Conservation (phyloP, 2,888 invertebrate species). For the Pheosia tremula region DNA sequence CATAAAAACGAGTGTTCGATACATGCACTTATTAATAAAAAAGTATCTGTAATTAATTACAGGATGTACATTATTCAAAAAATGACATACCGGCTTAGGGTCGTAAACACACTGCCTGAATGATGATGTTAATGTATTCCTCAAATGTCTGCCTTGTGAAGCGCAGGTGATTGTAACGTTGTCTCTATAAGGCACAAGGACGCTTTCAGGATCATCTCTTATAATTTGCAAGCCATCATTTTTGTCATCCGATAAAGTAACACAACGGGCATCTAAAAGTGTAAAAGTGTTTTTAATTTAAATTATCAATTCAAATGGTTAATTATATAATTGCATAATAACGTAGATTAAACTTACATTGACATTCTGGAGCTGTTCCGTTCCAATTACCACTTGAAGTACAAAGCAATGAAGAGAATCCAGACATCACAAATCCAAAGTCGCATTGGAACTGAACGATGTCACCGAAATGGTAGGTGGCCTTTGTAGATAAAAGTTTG, state of each 20-base stretch:
- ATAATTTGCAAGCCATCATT: constrained; percentile 92
- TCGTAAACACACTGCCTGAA: constrained; percentile 98
- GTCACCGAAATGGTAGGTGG: constrained; percentile 94
- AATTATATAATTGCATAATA: not conserved
- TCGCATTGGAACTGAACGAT: constrained; percentile 96
- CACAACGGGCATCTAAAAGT: constrained; percentile 93
- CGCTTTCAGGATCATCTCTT: constrained; percentile 92
- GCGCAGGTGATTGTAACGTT: constrained; percentile 95
- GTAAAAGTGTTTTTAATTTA: not conserved
- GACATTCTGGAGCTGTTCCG: constrained; percentile 96
- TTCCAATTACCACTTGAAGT: constrained; percentile 97
- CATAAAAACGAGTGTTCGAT: too few species aligned
- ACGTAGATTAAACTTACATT: constrained; percentile 87
- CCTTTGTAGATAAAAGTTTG: constrained; percentile 91
- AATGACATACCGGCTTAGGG: constrained; percentile 88
- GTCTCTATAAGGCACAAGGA: constrained; percentile 94
- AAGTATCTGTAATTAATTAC: not conserved
- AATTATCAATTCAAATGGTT: not conserved
- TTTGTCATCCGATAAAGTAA: constrained; percentile 94
- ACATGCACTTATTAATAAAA: too few species aligned
- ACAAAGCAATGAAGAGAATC: constrained; percentile 93
- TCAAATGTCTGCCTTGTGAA: constrained; percentile 89
- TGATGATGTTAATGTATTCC: constrained; percentile 92
- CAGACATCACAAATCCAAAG: constrained; percentile 97
- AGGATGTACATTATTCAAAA: not conserved